phyloP scores from a whole-genome alignment of 2,797 vertebrate species.

The Takifugu ocellatus region DNA sequence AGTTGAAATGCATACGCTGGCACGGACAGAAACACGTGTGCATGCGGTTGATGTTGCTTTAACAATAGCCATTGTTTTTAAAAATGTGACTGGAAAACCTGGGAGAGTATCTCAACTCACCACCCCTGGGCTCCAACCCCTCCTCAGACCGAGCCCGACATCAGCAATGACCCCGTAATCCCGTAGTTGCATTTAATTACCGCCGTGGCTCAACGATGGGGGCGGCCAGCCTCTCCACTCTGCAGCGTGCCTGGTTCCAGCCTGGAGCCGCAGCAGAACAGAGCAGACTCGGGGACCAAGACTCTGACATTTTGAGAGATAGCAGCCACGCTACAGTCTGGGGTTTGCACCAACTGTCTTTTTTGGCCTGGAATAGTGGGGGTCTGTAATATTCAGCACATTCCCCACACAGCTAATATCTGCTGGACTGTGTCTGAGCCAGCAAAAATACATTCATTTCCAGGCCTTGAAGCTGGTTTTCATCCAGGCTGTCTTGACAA shows the following conservation, averaged over 20 bases:
- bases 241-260: conserved; percentile 27
- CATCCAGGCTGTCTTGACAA: conserved; percentile 67
- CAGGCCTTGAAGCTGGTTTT: conserved; percentile 62
- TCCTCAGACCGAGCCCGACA: conserved; percentile 56
- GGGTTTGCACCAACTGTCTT: conserved; percentile 77
- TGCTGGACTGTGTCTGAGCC: conserved; percentile 72
- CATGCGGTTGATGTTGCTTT: conserved; percentile 14
- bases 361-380: conserved; percentile 64
- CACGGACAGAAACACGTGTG: not conserved
- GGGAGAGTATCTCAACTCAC: conserved; percentile 25
- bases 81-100: conserved; percentile 24
- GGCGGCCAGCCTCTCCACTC: conserved; percentile 51
- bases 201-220: conserved; percentile 63
- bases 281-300: conserved; percentile 55
- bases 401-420: conserved; percentile 79
- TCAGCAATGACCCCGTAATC: conserved; percentile 66
- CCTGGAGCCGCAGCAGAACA: conserved; percentile 41
- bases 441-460: conserved; percentile 76
- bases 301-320: conserved; percentile 74
- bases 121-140: conserved; percentile 27
- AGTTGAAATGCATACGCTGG: no score
- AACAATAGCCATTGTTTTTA: conserved; percentile 48
- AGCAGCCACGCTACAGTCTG: conserved; percentile 61
- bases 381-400: conserved; percentile 76
- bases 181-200: conserved; percentile 72